A percentile compares a stretch with the other conserved stretches of the same genome.
Evolutionary conservation across 2,113 vertebrate species (phyloP).

Genomic region (Smithornis capensis): DNA sequence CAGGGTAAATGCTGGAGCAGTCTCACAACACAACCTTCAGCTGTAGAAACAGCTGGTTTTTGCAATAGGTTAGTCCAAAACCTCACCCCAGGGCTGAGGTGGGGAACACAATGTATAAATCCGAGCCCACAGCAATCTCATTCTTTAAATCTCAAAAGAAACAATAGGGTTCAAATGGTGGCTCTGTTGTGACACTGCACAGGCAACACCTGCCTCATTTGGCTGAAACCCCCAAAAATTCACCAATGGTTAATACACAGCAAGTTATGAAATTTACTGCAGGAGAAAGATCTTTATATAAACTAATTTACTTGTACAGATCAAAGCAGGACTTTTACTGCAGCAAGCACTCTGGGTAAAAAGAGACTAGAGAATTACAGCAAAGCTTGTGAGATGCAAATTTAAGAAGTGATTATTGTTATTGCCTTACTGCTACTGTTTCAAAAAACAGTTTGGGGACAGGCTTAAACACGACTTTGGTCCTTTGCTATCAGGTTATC

Average conservation of each 20-base stretch:
- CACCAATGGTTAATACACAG: not conserved
- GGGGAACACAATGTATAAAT: not conserved
- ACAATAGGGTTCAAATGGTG: not conserved
- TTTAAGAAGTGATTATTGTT: not conserved
- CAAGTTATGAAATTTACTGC: not conserved
- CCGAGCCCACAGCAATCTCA: not conserved
- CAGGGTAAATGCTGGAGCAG: rapidly evolving
- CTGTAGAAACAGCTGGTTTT: not conserved
- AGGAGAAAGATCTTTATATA: not conserved
- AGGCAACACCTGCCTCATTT: not conserved
- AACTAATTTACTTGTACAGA: not conserved
- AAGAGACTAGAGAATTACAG: not conserved
- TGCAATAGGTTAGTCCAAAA: not conserved
- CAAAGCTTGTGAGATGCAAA: not conserved
- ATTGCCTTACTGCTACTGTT: not conserved
- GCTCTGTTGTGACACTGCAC: not conserved
- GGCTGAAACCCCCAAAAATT: not conserved
- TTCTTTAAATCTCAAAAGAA: not conserved
- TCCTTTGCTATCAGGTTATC: not conserved
- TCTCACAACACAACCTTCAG: not conserved
- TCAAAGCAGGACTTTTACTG: not conserved
- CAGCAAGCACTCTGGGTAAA: not conserved
- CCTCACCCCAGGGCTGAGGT: not conserved
- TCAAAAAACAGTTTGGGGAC: not conserved
- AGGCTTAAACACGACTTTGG: not conserved